Evolutionary conservation across 2,797 vertebrate genomes (phyloP), one percentile per base, ranked within the genome.

Genomic region (Sitta carolinensis): DNA sequence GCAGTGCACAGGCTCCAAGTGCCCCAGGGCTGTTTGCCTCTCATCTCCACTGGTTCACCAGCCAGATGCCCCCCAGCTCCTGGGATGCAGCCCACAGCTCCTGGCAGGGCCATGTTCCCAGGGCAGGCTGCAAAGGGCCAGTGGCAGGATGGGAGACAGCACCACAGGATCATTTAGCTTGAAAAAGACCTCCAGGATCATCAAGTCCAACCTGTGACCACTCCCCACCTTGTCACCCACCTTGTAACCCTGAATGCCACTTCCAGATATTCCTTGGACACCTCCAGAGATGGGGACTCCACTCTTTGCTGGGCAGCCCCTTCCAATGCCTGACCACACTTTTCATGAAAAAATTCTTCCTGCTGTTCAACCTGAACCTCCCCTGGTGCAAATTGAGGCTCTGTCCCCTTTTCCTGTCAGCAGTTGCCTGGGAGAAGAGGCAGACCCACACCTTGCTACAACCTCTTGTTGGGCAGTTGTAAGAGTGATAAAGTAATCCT

Each of bases 51-150:
- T 43, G 38, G 11, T 21, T 16, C 67, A 32, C 20, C 58, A 67
- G 25, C 58, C 64, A 29, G 48, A 18, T 4, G 12, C 12, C 52
- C 52, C 55, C 50, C 36, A 42, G 57, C 29, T 17, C 27, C 48
- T 30, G 36, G n/a, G 42, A 18, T 40, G 15, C 43, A 64, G n/a
- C 72, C 55, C 63, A n/a, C 20, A 36, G 59, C 45, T 15, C 57
- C 77, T 58, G 6, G 1, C 29, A 76, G 34, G 69, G 59, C 42
- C 3, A 17, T 32, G 4, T 22, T 54, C 36, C 73, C 0, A 0
- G 20, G 40, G 36, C 54, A 38, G 61, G 17, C 9, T 54, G 57
- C 52, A 83, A 42, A 63, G n/a, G n/a, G 30, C 38, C 61, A 34
- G 22, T 2, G 1, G 67, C 68, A 76, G 38, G 19, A 29, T 19